phyloP scores from a whole-genome alignment of 2,888 invertebrate genomes.

The Patella ulyssiponensis region DNA sequence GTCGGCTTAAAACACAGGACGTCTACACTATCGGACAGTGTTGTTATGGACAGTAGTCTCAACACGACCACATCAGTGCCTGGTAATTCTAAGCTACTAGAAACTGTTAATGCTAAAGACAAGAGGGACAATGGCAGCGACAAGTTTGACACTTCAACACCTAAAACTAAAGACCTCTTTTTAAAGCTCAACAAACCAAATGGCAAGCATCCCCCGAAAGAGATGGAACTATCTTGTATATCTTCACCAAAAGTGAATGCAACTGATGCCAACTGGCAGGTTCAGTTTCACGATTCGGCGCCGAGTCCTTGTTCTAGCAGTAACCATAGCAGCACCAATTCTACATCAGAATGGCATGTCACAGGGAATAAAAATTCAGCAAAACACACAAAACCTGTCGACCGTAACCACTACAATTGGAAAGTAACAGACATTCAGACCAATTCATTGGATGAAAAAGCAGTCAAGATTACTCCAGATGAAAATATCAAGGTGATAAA shows the following conservation, averaged over 20 bases:
- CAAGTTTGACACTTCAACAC: neutral
- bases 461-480: no score
- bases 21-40: neutral
- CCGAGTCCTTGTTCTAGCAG: constrained; percentile 64
- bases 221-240: constrained; percentile 26
- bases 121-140: constrained; percentile 6
- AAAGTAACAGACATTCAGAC: no score
- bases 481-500: no score
- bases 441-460: no score
- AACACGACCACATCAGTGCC: constrained; percentile 64
- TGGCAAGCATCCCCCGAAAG: constrained; percentile 1
- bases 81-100: constrained; percentile 54
- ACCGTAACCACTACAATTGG: no score
- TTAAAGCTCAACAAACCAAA: constrained; percentile 28
- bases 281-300: constrained; percentile 57
- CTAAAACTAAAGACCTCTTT: constrained; percentile 24
- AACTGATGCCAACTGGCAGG: constrained; percentile 64
- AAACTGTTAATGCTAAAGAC: constrained; percentile 32
- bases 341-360: constrained; percentile 70
- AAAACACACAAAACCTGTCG: no score
- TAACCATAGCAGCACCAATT: constrained; percentile 64
- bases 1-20: constrained; percentile 11
- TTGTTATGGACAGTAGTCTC: constrained; percentile 56
- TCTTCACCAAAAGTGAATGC: constrained; percentile 52
- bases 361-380: constrained; percentile 38